These are phyloP conservation scores for Eubasilissa splendida DNA, from an alignment of 2,888 invertebrate genomes.

Conservation along the genomic window DNA sequence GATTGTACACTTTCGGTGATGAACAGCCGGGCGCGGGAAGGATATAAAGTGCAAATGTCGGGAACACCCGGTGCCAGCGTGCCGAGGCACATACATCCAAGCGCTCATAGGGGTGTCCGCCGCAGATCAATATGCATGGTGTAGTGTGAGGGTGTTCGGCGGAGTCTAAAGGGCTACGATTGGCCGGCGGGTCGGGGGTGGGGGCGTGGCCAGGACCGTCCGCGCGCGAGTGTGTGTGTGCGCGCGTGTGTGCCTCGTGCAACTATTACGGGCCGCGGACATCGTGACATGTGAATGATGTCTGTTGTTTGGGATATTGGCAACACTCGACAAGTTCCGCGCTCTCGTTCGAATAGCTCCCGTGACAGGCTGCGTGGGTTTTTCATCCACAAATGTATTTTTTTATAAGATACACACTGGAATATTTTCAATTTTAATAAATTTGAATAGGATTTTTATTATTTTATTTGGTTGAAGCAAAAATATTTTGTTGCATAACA, in stretches of 20 bases:
- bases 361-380: no score
- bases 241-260: constrained; percentile 34
- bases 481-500: no score
- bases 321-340: no score
- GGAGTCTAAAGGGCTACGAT: constrained; percentile 66
- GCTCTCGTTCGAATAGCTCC: no score
- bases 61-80: constrained; percentile 30
- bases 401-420: no score
- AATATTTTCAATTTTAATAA: no score
- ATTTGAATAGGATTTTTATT: no score
- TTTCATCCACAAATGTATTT: no score
- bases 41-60: neutral
- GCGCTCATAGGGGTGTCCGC: constrained; percentile 60
- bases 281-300: neutral
- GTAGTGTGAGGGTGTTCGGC: constrained; percentile 67
- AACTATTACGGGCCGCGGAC: neutral
- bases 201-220: constrained; percentile 54
- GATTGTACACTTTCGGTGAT: no score
- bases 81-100: constrained; percentile 53
- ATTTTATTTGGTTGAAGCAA: no score
- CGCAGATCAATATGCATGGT: constrained; percentile 72
- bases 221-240: constrained; percentile 34
- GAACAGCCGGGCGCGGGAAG: neutral
- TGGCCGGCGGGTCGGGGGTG: constrained; percentile 65
- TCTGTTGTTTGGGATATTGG: constrained; percentile 10